These are phyloP conservation scores for Rhizomys pruinosus DNA, from an alignment of 2,113 vertebrate species.

Conservation along the genomic window DNA sequence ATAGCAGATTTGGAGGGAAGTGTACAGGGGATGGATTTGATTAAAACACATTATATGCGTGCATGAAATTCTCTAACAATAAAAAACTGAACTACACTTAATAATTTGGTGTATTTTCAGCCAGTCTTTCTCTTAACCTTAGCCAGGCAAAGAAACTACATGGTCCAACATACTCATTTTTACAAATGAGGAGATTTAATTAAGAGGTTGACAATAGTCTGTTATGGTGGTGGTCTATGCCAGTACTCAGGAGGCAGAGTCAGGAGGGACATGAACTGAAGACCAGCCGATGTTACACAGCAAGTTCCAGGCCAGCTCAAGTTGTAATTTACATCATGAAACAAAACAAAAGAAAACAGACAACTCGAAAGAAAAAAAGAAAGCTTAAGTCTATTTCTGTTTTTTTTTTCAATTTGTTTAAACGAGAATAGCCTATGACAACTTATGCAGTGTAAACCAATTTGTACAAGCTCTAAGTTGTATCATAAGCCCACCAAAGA, in stretches of 20 bases:
- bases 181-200: neutral
- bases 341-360: neutral
- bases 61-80: neutral
- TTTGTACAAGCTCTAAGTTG: conserved; percentile 30
- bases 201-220: neutral
- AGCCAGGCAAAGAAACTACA: conserved; percentile 3
- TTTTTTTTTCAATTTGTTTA: conserved; percentile 38
- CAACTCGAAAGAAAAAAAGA: neutral
- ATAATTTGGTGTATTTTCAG: neutral
- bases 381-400: conserved; percentile 15
- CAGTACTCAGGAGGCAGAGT: neutral
- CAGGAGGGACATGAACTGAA: neutral
- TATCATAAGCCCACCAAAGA: neutral
- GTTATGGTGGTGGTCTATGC: neutral
- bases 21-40: neutral
- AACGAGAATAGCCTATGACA: conserved; percentile 28
- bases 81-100: neutral
- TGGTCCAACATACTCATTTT: conserved; percentile 15
- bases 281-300: neutral
- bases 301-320: neutral
- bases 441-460: neutral
- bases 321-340: neutral
- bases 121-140: conserved; percentile 11
- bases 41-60: neutral
- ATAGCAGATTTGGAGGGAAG: neutral